Evolutionary conservation across 2,113 vertebrate genomes (phyloP), one percentile per base, ranked within the genome.

Genomic region (Balaeniceps rex): DNA sequence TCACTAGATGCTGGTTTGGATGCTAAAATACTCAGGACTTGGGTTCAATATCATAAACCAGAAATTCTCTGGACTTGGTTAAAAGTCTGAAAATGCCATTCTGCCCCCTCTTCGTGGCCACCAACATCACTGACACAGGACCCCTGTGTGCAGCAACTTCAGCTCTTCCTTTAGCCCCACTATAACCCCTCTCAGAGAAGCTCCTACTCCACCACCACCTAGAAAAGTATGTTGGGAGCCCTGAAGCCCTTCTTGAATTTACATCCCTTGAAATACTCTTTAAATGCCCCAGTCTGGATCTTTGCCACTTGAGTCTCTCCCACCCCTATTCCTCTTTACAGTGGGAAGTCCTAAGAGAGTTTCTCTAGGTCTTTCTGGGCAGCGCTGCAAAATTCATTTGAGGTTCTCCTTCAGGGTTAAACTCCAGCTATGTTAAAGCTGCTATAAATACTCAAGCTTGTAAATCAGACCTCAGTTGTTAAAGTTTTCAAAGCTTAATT

Each of bases 101-200:
- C 51, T 82, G 26, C 9, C 38, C 8, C 6, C 1, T 2, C 10
- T 64, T 34, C 14, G 14, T 46, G 24, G 7, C 31, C 31, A 54
- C 25, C 19, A 76, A 6, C 49, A 26, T 5, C 65, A 13, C 19
- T 51, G 21, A 16, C 19, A 46, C 17, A 28, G 29, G 44, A 9
- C 0, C 4, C 12, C 18, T 36, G 42, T 23, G 60, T 23, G 33
- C 55, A 46, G 42, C 0, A 0, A 10, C 21, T 52, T 38, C 58
- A 34, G 36, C 24, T 57, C 21, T 28, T 55, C 28, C 54, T 65
- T 26, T 61, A 47, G 42, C 25, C 10, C 38, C 34, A 22, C 33
- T 10, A 4, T 21, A 28, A 24, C 6, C 14, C 17, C 26, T 11
- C n/a, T 78, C 34, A n/a, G 26, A 61, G 34, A 29, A 61, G 36